These are phyloP conservation scores for Dioctria linearis DNA, from an alignment of 2,888 invertebrate genomes.

Conservation along the genomic window DNA sequence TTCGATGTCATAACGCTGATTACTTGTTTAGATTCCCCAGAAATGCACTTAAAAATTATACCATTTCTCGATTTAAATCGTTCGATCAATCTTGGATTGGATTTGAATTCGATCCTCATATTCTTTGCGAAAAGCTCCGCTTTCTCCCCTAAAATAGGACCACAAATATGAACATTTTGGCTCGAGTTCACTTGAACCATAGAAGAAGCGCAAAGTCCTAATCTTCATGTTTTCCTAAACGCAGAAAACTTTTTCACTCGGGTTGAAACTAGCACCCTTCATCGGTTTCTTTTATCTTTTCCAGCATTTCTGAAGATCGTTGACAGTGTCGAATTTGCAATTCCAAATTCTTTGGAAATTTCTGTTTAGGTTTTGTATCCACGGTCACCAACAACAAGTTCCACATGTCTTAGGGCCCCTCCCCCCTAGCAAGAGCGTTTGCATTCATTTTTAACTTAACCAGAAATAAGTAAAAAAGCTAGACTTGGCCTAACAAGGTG, in stretches of 20 bases:
- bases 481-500: no score
- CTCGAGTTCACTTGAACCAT: neutral
- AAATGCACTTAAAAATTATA: constrained; percentile 7
- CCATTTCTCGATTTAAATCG: neutral
- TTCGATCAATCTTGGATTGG: constrained; percentile 9
- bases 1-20: neutral
- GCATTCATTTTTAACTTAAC: no score
- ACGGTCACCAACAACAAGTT: no score
- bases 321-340: no score
- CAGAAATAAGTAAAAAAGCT: no score
- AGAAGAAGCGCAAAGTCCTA: constrained; percentile 14
- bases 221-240: neutral
- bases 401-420: fast-evolving
- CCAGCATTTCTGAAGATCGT: no score
- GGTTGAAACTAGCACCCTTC: no score
- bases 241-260: no score
- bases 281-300: no score
- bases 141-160: neutral
- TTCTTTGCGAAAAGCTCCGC: constrained; percentile 2
- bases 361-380: no score
- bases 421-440: no score
- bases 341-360: no score
- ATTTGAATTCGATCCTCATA: constrained; percentile 18
- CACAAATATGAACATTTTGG: constrained; percentile 16
- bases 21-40: neutral